Evolutionary conservation across 2,888 invertebrate species (phyloP).

Genomic region (Calliopum simillimum): DNA sequence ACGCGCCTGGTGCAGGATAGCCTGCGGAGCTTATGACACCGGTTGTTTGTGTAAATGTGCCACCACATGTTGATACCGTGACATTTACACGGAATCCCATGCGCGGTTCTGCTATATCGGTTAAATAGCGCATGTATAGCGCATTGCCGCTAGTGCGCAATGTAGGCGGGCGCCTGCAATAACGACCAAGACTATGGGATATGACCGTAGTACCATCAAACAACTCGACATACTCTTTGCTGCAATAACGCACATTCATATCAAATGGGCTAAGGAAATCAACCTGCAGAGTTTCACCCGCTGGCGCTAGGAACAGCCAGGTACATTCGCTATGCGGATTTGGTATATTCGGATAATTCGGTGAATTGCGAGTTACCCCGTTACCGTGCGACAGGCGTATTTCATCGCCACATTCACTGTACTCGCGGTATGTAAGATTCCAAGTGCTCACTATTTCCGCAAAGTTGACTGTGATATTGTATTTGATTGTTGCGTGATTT

Average conservation of each 20-base stretch:
- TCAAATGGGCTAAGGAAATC: slow-evolving; percentile 84
- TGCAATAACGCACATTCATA: slow-evolving; percentile 69
- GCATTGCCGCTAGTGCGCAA: slow-evolving; percentile 76
- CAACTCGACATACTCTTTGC: slow-evolving; percentile 76
- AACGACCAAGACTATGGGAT: slow-evolving; percentile 75
- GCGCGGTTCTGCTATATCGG: slow-evolving; percentile 76
- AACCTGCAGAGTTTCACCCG: slow-evolving; percentile 79
- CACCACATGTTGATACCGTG: slow-evolving; percentile 73
- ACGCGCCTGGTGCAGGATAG: slow-evolving; percentile 73
- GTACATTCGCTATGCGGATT: slow-evolving; percentile 83
- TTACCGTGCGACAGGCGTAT: slow-evolving; percentile 64
- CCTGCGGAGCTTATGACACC: slow-evolving; percentile 77
- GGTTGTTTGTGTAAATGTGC: slow-evolving; percentile 71
- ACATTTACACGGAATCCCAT: slow-evolving; percentile 78
- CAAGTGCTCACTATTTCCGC: slow-evolving; percentile 41
- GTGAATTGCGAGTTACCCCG: slow-evolving; percentile 73
- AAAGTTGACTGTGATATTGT: slow-evolving; percentile 37
- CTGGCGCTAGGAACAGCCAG: slow-evolving; percentile 81
- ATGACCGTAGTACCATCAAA: slow-evolving; percentile 83
- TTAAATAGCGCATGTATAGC: slow-evolving; percentile 78
- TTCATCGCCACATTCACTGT: slow-evolving; percentile 75
- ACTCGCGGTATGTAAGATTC: slow-evolving; percentile 58
- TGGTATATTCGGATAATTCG: slow-evolving; percentile 85
- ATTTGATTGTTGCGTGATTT: slow-evolving; percentile 72
- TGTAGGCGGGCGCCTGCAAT: slow-evolving; percentile 73